Base-by-base conservation (phyloP, 2,888 invertebrate species). In the Gastracanthus pulcherrimus region DNA sequence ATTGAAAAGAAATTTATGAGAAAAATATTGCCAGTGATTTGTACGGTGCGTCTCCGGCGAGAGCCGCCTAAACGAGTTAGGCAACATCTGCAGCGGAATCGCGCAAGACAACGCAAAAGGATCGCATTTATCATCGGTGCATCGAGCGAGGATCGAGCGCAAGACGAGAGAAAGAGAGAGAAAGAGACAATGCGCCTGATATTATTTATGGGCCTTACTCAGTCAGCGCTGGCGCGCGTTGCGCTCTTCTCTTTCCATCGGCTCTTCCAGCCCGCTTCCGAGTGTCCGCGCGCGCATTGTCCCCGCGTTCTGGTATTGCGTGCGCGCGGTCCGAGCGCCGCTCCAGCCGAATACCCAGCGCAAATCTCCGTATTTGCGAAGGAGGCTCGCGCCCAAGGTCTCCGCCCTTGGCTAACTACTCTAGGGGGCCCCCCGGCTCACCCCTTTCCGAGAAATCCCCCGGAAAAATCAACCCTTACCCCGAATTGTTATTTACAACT, bases 401-500 rank as follows among this genome's bases (percentile, higher is more conserved):
- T 76, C 78, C 55, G 58, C 26, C 80, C 72, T 76, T 64, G 76
- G 72, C 51, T 1, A 7, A 7, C 70, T 38, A 13, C 45, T 48
- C 36, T 19, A 48, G 26, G n/a, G n/a, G n/a, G 16, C 31, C 36
- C 70, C 0, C 51, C 19, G 26, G 29, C 38, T 69, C 81, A 67
- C 76, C 82, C 83, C 82, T 82, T 86, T 86, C 78, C 71, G 34
- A 75, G 80, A 85, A 82, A 55, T 51, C 5, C 31, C 51, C 55
- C 76, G 83, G 83, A 83, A 85, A 87, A 88, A 87, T 87, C 86
- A 88, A 88, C 88, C 87, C 89, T 88, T 87, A 80, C 81, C 70
- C 29, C 41, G 64, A 41, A 19, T 58, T 19, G 85, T 89, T 90
- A 90, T 90, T 90, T 89, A 89, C 89, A 90, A 91, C 90, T 90